Conservation (phyloP, 2,797 vertebrate genomes). For the Ataeniobius toweri region DNA sequence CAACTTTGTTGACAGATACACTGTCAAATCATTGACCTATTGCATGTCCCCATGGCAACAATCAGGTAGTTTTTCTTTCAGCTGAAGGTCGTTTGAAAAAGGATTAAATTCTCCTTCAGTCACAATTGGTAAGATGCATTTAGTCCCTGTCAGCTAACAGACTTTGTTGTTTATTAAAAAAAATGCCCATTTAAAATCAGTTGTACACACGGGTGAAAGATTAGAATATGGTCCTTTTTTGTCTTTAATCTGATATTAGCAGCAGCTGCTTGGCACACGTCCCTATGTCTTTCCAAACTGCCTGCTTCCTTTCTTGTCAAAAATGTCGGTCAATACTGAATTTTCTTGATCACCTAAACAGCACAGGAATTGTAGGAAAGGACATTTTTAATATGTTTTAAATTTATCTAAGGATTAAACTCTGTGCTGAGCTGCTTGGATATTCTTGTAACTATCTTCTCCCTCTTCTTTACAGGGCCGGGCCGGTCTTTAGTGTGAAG, state of each 20-base stretch:
- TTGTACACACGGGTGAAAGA: background rate
- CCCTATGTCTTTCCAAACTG: too few relatives aligned
- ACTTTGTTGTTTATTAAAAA: too few relatives aligned
- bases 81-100: background rate
- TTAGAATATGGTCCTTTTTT: background rate
- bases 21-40: background rate
- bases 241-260: background rate
- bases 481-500: conserved; percentile 77
- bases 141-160: background rate
- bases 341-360: too few relatives aligned
- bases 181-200: background rate
- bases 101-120: background rate
- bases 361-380: too few relatives aligned
- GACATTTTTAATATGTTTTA: background rate
- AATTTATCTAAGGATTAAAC: background rate
- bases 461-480: conserved; percentile 67
- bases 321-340: too few relatives aligned
- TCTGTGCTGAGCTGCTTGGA: background rate
- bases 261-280: background rate
- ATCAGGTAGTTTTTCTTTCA: background rate
- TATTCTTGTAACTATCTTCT: background rate
- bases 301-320: too few relatives aligned
- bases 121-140: background rate
- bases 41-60: background rate
- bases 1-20: background rate